Percentiles rank a stretch among this genome's conserved stretches.
Evolutionary conservation across 2,888 invertebrate species (phyloP).

Genomic region (Byasa hedistus): DNA sequence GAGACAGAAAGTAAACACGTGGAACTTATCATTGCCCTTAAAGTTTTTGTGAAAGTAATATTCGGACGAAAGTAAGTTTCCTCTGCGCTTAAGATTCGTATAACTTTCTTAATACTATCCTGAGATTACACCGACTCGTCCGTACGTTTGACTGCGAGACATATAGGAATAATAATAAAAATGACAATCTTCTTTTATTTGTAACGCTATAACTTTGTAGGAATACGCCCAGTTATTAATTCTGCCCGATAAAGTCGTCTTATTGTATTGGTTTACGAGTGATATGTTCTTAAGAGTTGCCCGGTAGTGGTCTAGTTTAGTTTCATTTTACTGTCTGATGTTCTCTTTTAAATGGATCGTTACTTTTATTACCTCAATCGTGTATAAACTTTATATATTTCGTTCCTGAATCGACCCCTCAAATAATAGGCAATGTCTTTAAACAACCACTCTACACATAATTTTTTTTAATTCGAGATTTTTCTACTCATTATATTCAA

Average conservation of each 20-base stretch:
- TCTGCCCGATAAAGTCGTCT: slow-evolving; percentile 70
- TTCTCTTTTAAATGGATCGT: slow-evolving; percentile 22
- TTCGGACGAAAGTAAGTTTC: slow-evolving; percentile 62
- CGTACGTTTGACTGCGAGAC: slow-evolving; percentile 55
- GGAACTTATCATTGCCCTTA: slow-evolving; percentile 59
- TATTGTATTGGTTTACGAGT: slow-evolving; percentile 43
- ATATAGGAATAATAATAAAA: slow-evolving; percentile 71
- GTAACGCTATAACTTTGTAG: slow-evolving; percentile 64
- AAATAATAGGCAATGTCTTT: too few species aligned
- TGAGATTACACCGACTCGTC: slow-evolving; percentile 66
- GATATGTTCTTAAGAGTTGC: slow-evolving; percentile 35
- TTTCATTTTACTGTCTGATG: slow-evolving; percentile 23
- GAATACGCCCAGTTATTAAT: slow-evolving; percentile 69
- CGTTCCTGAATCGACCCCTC: too few species aligned
- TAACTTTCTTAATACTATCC: slow-evolving; percentile 75
- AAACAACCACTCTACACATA: too few species aligned
- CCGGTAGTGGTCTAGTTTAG: slow-evolving; percentile 35
- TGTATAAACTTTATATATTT: slow-evolving; percentile 15
- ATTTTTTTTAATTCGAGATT: too few species aligned
- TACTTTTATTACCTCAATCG: slow-evolving; percentile 31
- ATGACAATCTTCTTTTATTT: slow-evolving; percentile 69
- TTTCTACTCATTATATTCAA: too few species aligned
- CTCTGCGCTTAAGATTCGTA: slow-evolving; percentile 64
- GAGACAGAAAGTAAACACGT: slow-evolving; percentile 43
- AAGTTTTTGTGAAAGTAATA: slow-evolving; percentile 70